Conservation (phyloP, 2,113 vertebrate genomes). For the Cyprinodon tularosa region DNA sequence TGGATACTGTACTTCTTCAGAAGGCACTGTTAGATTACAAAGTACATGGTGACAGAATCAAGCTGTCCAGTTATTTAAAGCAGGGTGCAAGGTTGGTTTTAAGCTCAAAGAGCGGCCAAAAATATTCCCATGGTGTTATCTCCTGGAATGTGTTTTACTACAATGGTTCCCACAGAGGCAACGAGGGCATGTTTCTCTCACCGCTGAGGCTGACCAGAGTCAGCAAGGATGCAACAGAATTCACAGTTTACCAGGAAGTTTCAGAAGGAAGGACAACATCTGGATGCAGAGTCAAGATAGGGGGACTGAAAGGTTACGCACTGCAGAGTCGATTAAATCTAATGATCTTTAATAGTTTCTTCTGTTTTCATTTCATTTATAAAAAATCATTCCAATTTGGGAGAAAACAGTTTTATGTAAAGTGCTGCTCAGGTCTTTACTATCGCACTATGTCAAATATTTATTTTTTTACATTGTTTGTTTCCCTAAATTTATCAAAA, state of each 20-base stretch:
- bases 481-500: no score
- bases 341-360: neutral
- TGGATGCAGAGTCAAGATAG: conserved; percentile 19
- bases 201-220: conserved; percentile 52
- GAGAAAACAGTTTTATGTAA: neutral
- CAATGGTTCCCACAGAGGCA: conserved; percentile 45
- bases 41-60: conserved; percentile 41
- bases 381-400: neutral
- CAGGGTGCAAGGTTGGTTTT: conserved; percentile 47
- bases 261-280: conserved; percentile 24
- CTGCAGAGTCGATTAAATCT: neutral
- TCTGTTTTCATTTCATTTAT: neutral
- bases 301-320: neutral
- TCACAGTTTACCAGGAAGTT: conserved; percentile 42
- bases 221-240: conserved; percentile 21
- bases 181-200: conserved; percentile 48
- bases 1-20: conserved; percentile 34
- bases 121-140: conserved; percentile 64
- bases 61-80: conserved; percentile 42
- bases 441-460: no score
- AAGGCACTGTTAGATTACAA: conserved; percentile 23
- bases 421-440: no score
- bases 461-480: no score
- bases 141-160: conserved; percentile 59
- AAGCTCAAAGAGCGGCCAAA: conserved; percentile 49